Percentiles rank a stretch among this genome's conserved stretches.
Evolutionary conservation across 1,140 invertebrate species (phyloP).

Genomic region (Ericerus pela): DNA sequence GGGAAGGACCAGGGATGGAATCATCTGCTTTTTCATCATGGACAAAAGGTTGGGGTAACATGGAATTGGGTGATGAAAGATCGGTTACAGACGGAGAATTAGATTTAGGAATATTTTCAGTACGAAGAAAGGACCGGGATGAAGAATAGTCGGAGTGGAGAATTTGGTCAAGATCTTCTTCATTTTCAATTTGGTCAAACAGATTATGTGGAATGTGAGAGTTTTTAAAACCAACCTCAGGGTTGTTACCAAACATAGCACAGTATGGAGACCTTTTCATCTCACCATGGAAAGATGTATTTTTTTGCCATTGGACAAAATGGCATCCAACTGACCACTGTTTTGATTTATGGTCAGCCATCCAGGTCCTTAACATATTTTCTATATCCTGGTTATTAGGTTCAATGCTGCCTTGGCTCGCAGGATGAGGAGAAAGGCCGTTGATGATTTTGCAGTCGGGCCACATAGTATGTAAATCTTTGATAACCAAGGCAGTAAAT

Average conservation of each 20-base stretch:
- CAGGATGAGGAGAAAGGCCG: slow-evolving; percentile 26
- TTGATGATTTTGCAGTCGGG: slow-evolving; percentile 30
- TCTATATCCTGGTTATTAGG: slow-evolving; percentile 30
- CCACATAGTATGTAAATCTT: slow-evolving; percentile 28
- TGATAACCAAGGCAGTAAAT: slow-evolving; percentile 29
- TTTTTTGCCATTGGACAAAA: slow-evolving; percentile 29
- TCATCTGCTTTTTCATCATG: too few species aligned
- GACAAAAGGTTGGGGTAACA: too few species aligned
- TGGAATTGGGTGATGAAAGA: too few species aligned
- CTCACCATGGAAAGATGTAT: slow-evolving; percentile 22
- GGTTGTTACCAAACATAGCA: slow-evolving; percentile 23
- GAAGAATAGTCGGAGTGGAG: too few species aligned
- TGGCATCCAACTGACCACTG: slow-evolving; percentile 25
- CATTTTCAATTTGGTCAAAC: slow-evolving; percentile 1
- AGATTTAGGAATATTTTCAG: too few species aligned
- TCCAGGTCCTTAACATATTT: slow-evolving; percentile 29
- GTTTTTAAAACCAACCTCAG: slow-evolving; percentile 8
- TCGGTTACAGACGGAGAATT: too few species aligned
- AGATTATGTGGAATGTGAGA: background rate
- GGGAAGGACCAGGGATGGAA: too few species aligned
- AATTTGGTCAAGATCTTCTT: slow-evolving; percentile 15
- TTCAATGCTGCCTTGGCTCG: slow-evolving; percentile 29
- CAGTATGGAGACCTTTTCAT: slow-evolving; percentile 26
- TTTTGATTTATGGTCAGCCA: slow-evolving; percentile 23
- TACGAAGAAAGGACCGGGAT: too few species aligned